Percentiles rank a stretch among this genome's conserved stretches.
These are phyloP conservation scores for Pteromalus puparum DNA, from an alignment of 1,140 invertebrate genomes.

Conservation along the genomic window DNA sequence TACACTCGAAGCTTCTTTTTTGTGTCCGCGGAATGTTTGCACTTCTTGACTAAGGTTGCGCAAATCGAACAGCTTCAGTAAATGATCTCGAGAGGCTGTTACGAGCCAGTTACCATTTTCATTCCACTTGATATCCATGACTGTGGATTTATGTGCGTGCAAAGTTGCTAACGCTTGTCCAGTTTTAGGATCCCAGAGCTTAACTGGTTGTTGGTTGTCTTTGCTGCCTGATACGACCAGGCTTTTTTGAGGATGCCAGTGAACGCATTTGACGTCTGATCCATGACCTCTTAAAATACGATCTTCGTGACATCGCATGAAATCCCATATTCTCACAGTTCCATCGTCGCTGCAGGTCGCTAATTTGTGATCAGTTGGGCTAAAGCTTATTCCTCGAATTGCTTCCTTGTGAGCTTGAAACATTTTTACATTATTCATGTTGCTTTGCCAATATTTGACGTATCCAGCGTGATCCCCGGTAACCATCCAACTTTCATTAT, in stretches of 20 bases:
- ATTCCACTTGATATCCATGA: conserved; percentile 99
- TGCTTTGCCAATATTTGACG: conserved; percentile 99
- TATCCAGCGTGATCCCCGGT: conserved; percentile 99
- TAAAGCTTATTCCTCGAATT: conserved; percentile 98
- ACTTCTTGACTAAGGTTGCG: conserved; percentile 95
- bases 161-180: conserved; percentile 91
- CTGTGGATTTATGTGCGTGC: conserved; percentile 99
- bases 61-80: conserved; percentile 98
- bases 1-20: conserved; percentile 98
- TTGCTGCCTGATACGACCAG: conserved; percentile 98
- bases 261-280: conserved; percentile 99
- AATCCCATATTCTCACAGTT: conserved; percentile 99
- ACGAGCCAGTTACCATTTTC: conserved; percentile 99
- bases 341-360: conserved; percentile 99
- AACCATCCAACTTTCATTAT: conserved; percentile 99
- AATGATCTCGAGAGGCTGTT: conserved; percentile 98
- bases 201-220: conserved; percentile 99
- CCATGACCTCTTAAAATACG: conserved; percentile 97
- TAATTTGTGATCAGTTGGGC: conserved; percentile 98
- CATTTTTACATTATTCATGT: conserved; percentile 99
- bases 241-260: conserved; percentile 99
- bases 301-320: conserved; percentile 97
- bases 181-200: conserved; percentile 99
- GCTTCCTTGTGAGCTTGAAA: conserved; percentile 99
- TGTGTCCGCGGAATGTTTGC: conserved; percentile 98